A percentile compares a stretch with the other conserved stretches of the same genome.
phyloP scores from a whole-genome alignment of 1,140 invertebrate genomes.

The Pygmarrhopalites habei region DNA sequence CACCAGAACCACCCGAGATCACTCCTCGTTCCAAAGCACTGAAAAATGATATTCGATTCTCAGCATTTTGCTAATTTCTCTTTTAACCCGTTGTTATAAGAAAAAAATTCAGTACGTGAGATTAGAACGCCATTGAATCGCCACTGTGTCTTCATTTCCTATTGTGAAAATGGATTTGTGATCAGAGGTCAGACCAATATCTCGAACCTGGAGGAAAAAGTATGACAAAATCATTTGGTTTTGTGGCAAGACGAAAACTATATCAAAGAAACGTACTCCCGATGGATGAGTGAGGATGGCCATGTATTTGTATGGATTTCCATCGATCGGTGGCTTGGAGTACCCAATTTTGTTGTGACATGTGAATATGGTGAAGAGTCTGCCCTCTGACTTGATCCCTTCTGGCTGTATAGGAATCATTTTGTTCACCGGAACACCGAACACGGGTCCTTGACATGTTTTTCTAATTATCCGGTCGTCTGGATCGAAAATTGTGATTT shows the following conservation, averaged over 20 bases:
- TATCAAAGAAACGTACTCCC: conserved; percentile 41
- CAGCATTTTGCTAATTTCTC: too few relatives aligned
- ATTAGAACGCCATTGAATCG: conserved; percentile 56
- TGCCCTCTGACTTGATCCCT: neutral
- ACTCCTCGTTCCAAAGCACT: conserved; percentile 51
- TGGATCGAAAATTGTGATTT: conserved; percentile 30
- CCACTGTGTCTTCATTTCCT: conserved; percentile 49
- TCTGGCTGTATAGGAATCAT: conserved; percentile 42
- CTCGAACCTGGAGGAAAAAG: too few relatives aligned
- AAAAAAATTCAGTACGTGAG: too few relatives aligned
- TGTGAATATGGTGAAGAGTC: conserved; percentile 20
- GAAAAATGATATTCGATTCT: too few relatives aligned
- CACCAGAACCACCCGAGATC: conserved; percentile 47
- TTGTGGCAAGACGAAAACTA: too few relatives aligned
- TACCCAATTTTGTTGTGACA: conserved; percentile 31
- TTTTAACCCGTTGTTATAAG: too few relatives aligned
- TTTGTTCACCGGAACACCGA: conserved; percentile 52
- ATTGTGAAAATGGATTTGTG: conserved; percentile 53
- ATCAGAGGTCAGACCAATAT: conserved; percentile 42
- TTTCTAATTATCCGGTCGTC: conserved; percentile 47
- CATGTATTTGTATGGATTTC: conserved; percentile 63
- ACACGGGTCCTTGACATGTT: conserved; percentile 58
- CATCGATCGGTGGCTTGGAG: conserved; percentile 46
- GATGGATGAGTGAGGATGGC: conserved; percentile 58
- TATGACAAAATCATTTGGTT: too few relatives aligned